phyloP scores from a whole-genome alignment of 2,113 vertebrate genomes.

The Polypterus bichir region DNA sequence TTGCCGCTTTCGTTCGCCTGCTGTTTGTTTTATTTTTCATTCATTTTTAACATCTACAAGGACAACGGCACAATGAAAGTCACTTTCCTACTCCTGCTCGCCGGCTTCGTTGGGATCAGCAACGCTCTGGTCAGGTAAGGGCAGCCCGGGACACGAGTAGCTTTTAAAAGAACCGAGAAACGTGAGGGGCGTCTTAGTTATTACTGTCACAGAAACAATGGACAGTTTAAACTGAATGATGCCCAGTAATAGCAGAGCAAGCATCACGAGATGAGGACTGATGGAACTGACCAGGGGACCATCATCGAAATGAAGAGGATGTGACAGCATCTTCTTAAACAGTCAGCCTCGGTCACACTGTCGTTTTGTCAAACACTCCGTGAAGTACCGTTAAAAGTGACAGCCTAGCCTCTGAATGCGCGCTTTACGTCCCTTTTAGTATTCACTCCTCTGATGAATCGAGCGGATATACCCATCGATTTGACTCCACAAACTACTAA shows the following conservation, averaged over 20 bases:
- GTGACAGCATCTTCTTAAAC: too few relatives aligned
- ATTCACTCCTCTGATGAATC: too few relatives aligned
- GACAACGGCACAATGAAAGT: constrained; percentile 29
- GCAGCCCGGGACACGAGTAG: not conserved
- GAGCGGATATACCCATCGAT: too few relatives aligned
- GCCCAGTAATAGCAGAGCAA: not conserved
- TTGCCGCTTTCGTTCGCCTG: too few relatives aligned
- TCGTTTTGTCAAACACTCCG: too few relatives aligned
- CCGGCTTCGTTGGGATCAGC: constrained; percentile 24
- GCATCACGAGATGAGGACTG: not conserved
- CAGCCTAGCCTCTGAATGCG: too few relatives aligned
- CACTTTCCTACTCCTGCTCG: constrained; percentile 22
- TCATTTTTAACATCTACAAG: not conserved
- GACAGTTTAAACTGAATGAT: not conserved
- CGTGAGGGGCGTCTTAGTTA: not conserved
- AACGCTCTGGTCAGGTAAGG: constrained; percentile 44
- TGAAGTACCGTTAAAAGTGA: too few relatives aligned
- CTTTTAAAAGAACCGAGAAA: not conserved
- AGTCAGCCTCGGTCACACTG: too few relatives aligned
- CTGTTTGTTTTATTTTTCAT: too few relatives aligned
- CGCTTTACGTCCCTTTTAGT: too few relatives aligned
- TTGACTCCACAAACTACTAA: too few relatives aligned
- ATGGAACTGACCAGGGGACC: not conserved
- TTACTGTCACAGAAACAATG: not conserved
- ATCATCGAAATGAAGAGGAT: too few relatives aligned